Conservation (phyloP, 1,140 invertebrate species). For the Forficula auricularia region DNA sequence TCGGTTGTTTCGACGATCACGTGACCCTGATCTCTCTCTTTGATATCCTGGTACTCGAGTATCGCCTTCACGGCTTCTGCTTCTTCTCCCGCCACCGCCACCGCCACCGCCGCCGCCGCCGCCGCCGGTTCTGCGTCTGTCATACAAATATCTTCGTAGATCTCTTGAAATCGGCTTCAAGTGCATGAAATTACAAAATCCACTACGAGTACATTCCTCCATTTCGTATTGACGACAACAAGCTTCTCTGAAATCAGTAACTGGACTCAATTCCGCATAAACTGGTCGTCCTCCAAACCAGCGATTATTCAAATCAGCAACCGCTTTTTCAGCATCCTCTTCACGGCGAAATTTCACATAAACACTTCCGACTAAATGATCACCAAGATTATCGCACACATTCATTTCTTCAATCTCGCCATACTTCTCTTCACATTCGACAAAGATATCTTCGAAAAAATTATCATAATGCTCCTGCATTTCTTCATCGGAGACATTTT, state of each 20-base stretch:
- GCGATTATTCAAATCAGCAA: constrained; percentile 90
- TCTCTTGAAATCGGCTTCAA: constrained; percentile 92
- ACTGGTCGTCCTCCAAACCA: constrained; percentile 99
- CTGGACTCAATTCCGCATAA: constrained; percentile 92
- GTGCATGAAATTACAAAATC: too few species aligned
- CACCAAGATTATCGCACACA: constrained; percentile 96
- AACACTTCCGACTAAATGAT: constrained; percentile 95
- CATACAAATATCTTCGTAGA: constrained; percentile 48
- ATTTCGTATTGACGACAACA: constrained; percentile 99
- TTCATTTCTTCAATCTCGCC: constrained; percentile 99
- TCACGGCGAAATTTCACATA: constrained; percentile 94
- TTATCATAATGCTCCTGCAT: constrained; percentile 99
- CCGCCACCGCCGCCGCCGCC: constrained; percentile 21
- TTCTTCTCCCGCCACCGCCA: constrained; percentile 21
- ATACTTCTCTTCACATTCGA: constrained; percentile 96
- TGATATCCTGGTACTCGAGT: too few species aligned
- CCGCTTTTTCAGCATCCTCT: constrained; percentile 94
- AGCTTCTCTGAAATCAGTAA: constrained; percentile 96
- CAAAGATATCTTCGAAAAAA: constrained; percentile 98
- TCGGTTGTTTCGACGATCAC: constrained; percentile 22
- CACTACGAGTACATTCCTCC: constrained; percentile 39
- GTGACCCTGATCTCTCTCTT: constrained; percentile 23
- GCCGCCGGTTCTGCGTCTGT: constrained; percentile 30
- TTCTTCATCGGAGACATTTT: constrained; percentile 88
- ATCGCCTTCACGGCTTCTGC: constrained; percentile 23